Evolutionary conservation across 2,113 vertebrate species (phyloP).

Genomic region (Rhodinocichla rosea): DNA sequence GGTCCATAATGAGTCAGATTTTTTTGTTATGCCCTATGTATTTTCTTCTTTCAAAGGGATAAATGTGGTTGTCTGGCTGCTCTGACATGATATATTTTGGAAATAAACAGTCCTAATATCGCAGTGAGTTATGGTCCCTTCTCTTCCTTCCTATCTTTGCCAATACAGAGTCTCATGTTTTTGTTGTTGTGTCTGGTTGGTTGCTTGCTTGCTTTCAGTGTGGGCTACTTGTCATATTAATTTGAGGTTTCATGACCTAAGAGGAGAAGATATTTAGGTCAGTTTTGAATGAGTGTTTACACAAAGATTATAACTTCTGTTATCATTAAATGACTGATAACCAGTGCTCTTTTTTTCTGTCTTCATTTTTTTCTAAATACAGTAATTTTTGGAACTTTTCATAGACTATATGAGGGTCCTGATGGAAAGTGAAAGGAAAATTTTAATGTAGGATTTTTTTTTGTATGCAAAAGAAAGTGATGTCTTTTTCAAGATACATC

Average conservation of each 20-base stretch:
- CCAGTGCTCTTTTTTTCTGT: not conserved
- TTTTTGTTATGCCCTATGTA: not conserved
- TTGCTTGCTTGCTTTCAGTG: not conserved
- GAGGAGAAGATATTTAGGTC: not conserved
- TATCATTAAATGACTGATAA: not conserved
- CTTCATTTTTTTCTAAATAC: not conserved
- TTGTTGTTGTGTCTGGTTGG: not conserved
- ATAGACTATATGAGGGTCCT: not conserved
- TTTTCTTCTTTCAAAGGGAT: not conserved
- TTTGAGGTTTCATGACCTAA: not conserved
- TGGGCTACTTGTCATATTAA: not conserved
- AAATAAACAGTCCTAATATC: not conserved
- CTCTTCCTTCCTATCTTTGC: not conserved
- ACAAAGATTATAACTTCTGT: not conserved
- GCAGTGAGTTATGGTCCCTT: not conserved
- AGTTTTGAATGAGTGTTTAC: not conserved
- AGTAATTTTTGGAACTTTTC: not conserved
- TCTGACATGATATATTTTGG: not conserved
- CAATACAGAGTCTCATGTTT: not conserved
- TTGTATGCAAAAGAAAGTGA: not conserved
- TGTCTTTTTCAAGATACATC: not conserved
- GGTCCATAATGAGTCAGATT: not conserved
- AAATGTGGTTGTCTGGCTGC: not conserved
- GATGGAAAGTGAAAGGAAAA: not conserved
- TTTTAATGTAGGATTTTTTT: not conserved